A percentile compares a stretch with the other conserved stretches of the same genome.
phyloP scores from a whole-genome alignment of 2,888 invertebrate species.

The Agrochola litura region DNA sequence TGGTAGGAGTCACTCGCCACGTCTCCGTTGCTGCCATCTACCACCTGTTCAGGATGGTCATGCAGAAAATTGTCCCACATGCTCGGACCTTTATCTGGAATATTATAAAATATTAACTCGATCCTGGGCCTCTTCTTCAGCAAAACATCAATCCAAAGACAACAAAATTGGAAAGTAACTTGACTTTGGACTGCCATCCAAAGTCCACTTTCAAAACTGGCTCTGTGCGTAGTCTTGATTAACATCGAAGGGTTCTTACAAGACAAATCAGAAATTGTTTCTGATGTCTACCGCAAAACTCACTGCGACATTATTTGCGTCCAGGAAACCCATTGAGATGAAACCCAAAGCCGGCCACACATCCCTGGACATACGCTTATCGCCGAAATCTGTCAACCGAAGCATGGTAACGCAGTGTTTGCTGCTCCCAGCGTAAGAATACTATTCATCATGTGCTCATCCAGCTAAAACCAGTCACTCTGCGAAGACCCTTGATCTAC shows the following conservation, averaged over 20 bases:
- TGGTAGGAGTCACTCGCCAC: slow-evolving; percentile 92
- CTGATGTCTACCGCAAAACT: not conserved
- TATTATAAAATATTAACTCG: slow-evolving; percentile 44
- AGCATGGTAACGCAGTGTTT: too few species aligned
- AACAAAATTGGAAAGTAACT: too few species aligned
- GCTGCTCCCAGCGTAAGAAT: too few species aligned
- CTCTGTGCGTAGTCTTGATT: not conserved
- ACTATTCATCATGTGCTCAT: not conserved
- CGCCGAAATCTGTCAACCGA: too few species aligned
- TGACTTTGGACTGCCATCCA: not conserved
- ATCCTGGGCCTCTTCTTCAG: not conserved
- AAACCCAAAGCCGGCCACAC: not conserved
- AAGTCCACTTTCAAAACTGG: not conserved
- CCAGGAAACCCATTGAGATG: not conserved
- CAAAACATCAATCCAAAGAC: too few species aligned
- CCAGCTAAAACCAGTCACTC: not conserved
- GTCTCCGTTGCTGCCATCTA: slow-evolving; percentile 87
- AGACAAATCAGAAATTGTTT: not conserved
- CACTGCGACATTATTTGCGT: not conserved
- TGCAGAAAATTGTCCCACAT: slow-evolving; percentile 54
- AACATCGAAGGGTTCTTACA: not conserved
- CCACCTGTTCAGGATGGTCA: slow-evolving; percentile 54
- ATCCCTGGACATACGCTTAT: too few species aligned
- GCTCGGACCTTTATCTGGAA: slow-evolving; percentile 52
- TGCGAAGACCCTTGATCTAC: too few species aligned